Evolutionary conservation across 2,888 invertebrate genomes (phyloP).

Genomic region (Trissoscelio sp.): DNA sequence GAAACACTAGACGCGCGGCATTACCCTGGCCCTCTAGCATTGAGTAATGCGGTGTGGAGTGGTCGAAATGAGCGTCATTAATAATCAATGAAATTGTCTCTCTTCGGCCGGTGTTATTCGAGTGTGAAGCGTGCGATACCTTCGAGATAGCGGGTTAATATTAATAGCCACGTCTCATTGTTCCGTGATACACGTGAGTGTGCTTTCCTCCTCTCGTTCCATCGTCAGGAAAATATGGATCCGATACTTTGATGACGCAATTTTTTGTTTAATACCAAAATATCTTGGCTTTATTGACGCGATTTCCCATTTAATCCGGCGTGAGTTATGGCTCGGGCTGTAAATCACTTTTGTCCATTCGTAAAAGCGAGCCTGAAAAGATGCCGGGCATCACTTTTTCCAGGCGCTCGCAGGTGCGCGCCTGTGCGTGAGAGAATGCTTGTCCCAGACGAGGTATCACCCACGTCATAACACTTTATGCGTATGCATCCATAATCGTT

Average conservation of each 20-base stretch:
- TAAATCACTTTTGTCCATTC: conserved; percentile 52
- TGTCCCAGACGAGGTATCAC: conserved; percentile 64
- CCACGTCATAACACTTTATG: conserved; percentile 68
- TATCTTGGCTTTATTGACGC: conserved; percentile 47
- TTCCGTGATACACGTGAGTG: conserved; percentile 59
- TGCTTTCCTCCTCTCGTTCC: conserved; percentile 70
- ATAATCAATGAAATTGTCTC: conserved; percentile 82
- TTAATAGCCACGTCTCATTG: conserved; percentile 77
- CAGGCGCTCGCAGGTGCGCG: conserved; percentile 55
- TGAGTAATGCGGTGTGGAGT: conserved; percentile 82
- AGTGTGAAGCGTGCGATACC: conserved; percentile 80
- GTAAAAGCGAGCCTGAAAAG: conserved; percentile 54
- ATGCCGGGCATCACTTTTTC: conserved; percentile 43
- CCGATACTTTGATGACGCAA: conserved; percentile 43
- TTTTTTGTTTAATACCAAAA: conserved; percentile 47
- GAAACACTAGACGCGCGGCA: conserved; percentile 79
- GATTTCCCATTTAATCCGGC: conserved; percentile 60
- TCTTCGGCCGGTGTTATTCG: conserved; percentile 79
- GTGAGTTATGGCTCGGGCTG: conserved; percentile 49
- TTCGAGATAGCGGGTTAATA: conserved; percentile 78
- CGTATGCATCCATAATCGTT: conserved; percentile 69
- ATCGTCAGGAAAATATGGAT: conserved; percentile 45
- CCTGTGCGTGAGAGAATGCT: conserved; percentile 61
- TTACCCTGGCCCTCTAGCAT: conserved; percentile 75
- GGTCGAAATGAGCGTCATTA: conserved; percentile 81